Evolutionary conservation across 2,797 vertebrate genomes (phyloP).

Genomic region (Taeniopygia guttata): DNA sequence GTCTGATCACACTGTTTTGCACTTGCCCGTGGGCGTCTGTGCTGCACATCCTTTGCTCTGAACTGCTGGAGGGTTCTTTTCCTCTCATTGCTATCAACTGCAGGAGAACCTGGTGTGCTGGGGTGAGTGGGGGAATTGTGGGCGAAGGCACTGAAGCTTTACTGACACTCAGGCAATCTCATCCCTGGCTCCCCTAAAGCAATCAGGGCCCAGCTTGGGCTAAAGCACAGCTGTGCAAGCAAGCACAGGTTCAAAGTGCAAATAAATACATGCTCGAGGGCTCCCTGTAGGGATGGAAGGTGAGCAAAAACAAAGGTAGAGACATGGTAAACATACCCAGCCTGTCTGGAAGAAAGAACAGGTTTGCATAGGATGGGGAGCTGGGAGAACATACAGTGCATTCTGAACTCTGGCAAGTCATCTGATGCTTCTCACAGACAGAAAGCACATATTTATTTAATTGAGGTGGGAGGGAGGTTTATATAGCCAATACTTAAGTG

Average conservation of each 20-base stretch:
- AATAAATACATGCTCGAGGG: constrained; percentile 53
- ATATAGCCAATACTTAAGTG: neutral
- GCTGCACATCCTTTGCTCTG: neutral
- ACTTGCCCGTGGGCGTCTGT: accelerated
- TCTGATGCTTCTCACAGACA: neutral
- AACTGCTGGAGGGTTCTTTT: neutral
- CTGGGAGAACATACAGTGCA: neutral
- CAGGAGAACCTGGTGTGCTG: neutral
- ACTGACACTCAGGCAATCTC: neutral
- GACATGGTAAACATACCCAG: constrained; percentile 47
- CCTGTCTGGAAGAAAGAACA: constrained; percentile 60
- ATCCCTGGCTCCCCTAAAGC: constrained; percentile 1
- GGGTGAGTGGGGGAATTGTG: neutral
- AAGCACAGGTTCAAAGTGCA: constrained; percentile 59
- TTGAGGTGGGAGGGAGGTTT: neutral
- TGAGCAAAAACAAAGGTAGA: constrained; percentile 49
- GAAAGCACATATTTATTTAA: neutral
- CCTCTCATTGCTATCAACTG: neutral
- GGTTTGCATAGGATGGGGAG: constrained; percentile 25
- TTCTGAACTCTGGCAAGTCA: neutral
- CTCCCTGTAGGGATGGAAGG: constrained; percentile 53
- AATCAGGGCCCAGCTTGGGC: constrained; percentile 29
- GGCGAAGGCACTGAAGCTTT: neutral
- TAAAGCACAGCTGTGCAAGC: neutral
- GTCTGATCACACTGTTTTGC: neutral